Evolutionary conservation across 1,140 invertebrate species (phyloP), one percentile per base, ranked within the genome.

Genomic region (Eufriesea mexicana): DNA sequence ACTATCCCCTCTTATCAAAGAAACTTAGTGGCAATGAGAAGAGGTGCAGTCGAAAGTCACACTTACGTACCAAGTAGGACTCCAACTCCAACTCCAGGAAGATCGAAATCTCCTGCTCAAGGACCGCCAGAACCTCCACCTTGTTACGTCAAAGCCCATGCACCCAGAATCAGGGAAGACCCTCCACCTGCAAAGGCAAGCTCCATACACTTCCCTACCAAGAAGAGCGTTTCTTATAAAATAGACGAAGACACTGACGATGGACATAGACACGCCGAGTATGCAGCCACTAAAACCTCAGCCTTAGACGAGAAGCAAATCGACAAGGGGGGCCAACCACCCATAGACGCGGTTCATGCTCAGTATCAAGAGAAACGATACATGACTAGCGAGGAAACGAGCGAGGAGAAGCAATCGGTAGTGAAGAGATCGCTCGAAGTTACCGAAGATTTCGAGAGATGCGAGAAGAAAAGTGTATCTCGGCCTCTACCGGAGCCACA

Each of bases 1-100:
- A 91, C 92, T 1, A 94, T 94, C 25, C 94, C 94, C 0, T 86
- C 62, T 5, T 94, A 94, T 73, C 94, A 94, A 49, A 92, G 89
- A 35, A 87, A 94, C 71, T 67, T 94, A 12, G 91, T 94, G 1
- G 87, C 90, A 0, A 91, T 92, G 62, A 87, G 89, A 16, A 91
- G 90, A 12, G 88, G 85, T 1, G 91, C 93, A 0, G 79, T 94
- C 0, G 91, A 94, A 9, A 83, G 88, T 62, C 89, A 91, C 6
- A 77, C 90, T 0, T 94, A 89, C 20, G 71, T 90, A 54, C 91
- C 92, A 0, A 92, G 91, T 28, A 92, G 93, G 88, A 91, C 93
- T 0, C 93, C 93, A 9, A 94, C 93, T 0, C 91, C 93, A 0
- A 93, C 92, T 2, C 87, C 91, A 25, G 74, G 83, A 35, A 83